Conservation (phyloP, 1,140 invertebrate species). For the Eriosoma lanigerum region DNA sequence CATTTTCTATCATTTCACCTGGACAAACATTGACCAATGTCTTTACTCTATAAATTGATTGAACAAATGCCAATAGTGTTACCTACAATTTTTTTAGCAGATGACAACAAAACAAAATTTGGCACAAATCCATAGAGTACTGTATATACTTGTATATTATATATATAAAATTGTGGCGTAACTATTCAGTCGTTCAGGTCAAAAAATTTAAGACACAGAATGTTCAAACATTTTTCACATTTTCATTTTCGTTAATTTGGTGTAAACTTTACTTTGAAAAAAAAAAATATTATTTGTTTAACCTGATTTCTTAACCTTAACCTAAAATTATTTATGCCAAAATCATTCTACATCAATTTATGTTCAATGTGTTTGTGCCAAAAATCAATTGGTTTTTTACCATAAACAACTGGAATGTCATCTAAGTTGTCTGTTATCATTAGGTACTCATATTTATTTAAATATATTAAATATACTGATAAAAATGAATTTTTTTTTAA, state of each 20-base stretch:
- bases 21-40: conserved; percentile 21
- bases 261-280: neutral
- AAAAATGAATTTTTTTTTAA: no score
- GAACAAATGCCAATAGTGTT: conserved; percentile 10
- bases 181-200: neutral
- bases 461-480: no score
- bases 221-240: neutral
- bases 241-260: neutral
- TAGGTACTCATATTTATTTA: no score
- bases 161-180: neutral
- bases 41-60: conserved; percentile 5
- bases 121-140: neutral
- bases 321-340: conserved; percentile 30
- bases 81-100: conserved; percentile 12
- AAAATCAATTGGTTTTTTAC: conserved; percentile 6
- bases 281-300: conserved; percentile 1
- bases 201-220: conserved; percentile 8
- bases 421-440: neutral
- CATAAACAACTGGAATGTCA: conserved; percentile 9
- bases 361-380: conserved; percentile 24
- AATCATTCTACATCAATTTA: conserved; percentile 13
- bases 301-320: conserved; percentile 28
- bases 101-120: neutral
- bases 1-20: conserved; percentile 20
- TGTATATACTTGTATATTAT: neutral